A percentile compares a stretch with the other conserved stretches of the same genome.
Evolutionary conservation across 2,797 vertebrate species (phyloP).

Genomic region (Propithecus perrieri): DNA sequence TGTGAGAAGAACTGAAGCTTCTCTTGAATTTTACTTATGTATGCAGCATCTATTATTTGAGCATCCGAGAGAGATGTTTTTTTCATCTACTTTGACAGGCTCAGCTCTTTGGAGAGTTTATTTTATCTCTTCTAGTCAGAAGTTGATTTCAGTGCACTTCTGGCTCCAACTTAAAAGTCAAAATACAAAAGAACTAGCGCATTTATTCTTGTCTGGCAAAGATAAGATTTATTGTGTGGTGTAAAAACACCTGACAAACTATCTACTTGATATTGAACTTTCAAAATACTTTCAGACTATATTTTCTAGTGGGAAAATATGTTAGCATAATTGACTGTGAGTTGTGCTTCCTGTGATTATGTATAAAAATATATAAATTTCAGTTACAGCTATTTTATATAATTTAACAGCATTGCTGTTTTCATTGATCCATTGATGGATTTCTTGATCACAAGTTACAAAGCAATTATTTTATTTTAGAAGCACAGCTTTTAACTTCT

Average conservation of each 20-base stretch:
- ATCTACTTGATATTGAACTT: slow-evolving; percentile 46
- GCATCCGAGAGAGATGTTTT: slow-evolving; percentile 26
- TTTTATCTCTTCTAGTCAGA: slow-evolving; percentile 78
- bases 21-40: slow-evolving; percentile 64
- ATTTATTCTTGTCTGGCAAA: slow-evolving; percentile 67
- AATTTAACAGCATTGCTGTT: not conserved
- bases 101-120: slow-evolving; percentile 77
- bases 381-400: not conserved
- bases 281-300: slow-evolving; percentile 51
- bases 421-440: not conserved
- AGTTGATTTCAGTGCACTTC: slow-evolving; percentile 75
- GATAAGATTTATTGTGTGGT: slow-evolving; percentile 64
- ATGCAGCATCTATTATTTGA: slow-evolving; percentile 78
- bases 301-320: slow-evolving; percentile 52
- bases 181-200: slow-evolving; percentile 73
- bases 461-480: not conserved
- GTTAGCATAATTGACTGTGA: slow-evolving; percentile 23
- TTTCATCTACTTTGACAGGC: slow-evolving; percentile 76
- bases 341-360: not conserved
- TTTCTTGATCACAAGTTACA: not conserved
- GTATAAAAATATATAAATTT: slow-evolving; percentile 2
- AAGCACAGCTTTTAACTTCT: not conserved
- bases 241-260: slow-evolving; percentile 67
- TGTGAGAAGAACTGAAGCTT: slow-evolving; percentile 65
- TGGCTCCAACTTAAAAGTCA: slow-evolving; percentile 77